A percentile compares a stretch with the other conserved stretches of the same genome.
Conservation (phyloP, 2,113 vertebrate genomes). For the Gallinago jamesoni region DNA sequence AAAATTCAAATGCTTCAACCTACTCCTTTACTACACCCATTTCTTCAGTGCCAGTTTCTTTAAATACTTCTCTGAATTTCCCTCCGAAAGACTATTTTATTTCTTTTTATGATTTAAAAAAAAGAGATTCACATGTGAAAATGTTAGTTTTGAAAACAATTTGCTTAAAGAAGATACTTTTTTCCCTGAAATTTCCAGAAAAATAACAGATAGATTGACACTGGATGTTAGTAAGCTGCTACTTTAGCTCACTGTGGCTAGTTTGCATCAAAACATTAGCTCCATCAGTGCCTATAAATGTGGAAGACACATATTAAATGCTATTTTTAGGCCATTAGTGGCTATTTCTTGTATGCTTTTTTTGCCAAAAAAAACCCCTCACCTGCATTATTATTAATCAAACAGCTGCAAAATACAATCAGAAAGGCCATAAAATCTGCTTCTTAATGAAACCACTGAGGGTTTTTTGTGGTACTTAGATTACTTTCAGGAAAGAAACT, state of each 20-base stretch:
- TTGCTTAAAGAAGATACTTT: background rate
- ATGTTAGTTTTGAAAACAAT: background rate
- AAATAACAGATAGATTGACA: background rate
- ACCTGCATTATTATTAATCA: background rate
- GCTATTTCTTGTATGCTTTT: background rate
- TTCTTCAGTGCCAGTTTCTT: background rate
- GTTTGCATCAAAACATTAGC: background rate
- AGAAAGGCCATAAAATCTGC: background rate
- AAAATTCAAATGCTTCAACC: background rate
- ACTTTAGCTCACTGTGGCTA: background rate
- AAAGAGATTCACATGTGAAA: background rate
- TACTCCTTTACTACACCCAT: background rate
- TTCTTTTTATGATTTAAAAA: background rate
- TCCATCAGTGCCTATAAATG: background rate
- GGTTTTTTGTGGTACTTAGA: background rate
- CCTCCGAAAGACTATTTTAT: background rate
- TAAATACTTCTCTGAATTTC: background rate
- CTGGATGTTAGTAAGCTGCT: background rate
- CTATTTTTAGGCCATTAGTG: background rate
- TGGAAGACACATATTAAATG: background rate
- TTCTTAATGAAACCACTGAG: background rate
- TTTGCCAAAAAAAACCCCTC: background rate
- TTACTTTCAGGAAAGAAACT: background rate
- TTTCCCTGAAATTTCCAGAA: background rate
- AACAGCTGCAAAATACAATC: background rate